Conservation (phyloP, 2,113 vertebrate species). For the Pteropus alecto region DNA sequence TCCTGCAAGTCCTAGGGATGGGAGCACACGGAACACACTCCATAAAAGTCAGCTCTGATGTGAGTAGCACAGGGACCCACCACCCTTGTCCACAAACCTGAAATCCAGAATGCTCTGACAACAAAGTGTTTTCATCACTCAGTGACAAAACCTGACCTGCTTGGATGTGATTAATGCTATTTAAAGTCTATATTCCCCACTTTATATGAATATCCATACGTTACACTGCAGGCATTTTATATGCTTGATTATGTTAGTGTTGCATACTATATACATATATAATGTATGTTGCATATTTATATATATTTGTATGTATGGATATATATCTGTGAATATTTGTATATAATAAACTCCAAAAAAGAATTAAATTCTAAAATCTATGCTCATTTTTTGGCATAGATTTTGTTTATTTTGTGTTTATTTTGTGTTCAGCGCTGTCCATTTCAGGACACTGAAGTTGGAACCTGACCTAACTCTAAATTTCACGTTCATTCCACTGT, state of each 20-base stretch:
- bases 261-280: neutral
- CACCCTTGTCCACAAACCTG: neutral
- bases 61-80: neutral
- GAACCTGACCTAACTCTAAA: neutral
- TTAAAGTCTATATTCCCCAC: neutral
- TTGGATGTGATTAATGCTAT: rapidly evolving
- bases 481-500: neutral
- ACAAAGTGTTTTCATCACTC: neutral
- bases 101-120: neutral
- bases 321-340: neutral
- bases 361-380: neutral
- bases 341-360: neutral
- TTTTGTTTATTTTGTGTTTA: too few species aligned
- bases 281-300: neutral
- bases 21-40: rapidly evolving
- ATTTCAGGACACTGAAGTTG: neutral
- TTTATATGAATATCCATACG: rapidly evolving
- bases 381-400: neutral
- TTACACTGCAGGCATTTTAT: neutral
- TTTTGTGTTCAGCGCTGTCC: neutral
- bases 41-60: rapidly evolving
- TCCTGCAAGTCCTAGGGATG: rapidly evolving
- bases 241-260: neutral
- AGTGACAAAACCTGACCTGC: neutral
- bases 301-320: too few species aligned